phyloP scores from a whole-genome alignment of 2,797 vertebrate species.

The Gila robusta region DNA sequence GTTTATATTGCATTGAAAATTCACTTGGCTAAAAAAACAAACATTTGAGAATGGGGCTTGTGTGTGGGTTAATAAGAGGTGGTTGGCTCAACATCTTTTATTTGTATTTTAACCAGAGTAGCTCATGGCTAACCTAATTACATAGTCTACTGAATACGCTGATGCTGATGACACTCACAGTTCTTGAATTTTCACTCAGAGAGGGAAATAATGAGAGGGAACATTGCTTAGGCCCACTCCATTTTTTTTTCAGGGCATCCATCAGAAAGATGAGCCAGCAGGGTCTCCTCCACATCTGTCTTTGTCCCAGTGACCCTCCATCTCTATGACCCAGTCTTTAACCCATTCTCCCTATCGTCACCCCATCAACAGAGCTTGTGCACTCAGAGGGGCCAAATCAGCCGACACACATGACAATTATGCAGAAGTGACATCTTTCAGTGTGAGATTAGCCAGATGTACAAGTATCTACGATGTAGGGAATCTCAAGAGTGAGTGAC shows the following conservation, averaged over 20 bases:
- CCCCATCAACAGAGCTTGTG: conserved; percentile 52
- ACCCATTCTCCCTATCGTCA: conserved; percentile 55
- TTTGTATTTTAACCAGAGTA: background rate
- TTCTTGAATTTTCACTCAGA: background rate
- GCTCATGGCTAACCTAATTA: background rate
- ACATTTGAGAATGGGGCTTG: background rate
- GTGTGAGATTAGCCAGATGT: conserved; percentile 70
- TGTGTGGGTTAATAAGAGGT: background rate
- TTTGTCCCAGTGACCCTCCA: conserved; percentile 38
- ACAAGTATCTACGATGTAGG: conserved; percentile 56
- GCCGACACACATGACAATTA: conserved; percentile 67
- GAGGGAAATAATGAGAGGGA: background rate
- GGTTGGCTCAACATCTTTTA: background rate
- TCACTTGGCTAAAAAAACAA: background rate
- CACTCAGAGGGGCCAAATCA: conserved; percentile 59
- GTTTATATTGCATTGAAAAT: background rate
- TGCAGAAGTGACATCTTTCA: conserved; percentile 63
- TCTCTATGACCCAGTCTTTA: conserved; percentile 51
- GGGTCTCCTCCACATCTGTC: conserved; percentile 36
- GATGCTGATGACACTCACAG: background rate
- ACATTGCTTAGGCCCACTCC: background rate
- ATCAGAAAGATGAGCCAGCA: conserved; percentile 40
- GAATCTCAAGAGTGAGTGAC: conserved; percentile 34
- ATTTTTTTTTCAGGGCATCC: conserved; percentile 2
- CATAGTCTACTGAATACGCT: background rate